phyloP scores from a whole-genome alignment of 2,888 invertebrate genomes.

The Bombylius major region DNA sequence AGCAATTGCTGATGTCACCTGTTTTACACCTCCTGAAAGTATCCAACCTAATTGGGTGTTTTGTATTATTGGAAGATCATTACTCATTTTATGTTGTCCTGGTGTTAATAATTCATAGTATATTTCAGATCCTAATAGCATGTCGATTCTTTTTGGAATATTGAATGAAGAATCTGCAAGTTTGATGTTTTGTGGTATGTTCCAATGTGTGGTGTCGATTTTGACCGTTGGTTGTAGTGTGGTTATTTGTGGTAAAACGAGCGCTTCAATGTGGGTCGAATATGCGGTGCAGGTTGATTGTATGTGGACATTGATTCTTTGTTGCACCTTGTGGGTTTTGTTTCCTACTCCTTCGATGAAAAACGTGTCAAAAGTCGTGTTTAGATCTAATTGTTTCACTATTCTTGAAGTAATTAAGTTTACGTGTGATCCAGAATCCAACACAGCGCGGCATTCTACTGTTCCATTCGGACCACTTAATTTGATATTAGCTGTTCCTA shows the following conservation, averaged over 20 bases:
- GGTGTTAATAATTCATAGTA: background rate
- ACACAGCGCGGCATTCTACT: too few relatives aligned
- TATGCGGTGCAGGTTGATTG: conserved; percentile 1
- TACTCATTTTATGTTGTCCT: background rate
- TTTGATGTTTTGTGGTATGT: conserved; percentile 11
- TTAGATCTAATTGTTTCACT: background rate
- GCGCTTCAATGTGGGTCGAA: conserved; percentile 8
- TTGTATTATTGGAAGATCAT: background rate
- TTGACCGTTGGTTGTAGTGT: conserved; percentile 13
- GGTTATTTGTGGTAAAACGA: conserved; percentile 13
- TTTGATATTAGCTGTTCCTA: background rate
- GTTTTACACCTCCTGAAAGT: background rate
- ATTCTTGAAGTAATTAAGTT: too few relatives aligned
- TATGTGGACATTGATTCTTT: background rate
- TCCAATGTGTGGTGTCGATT: conserved; percentile 6
- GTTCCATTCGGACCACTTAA: background rate
- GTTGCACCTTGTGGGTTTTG: too few relatives aligned
- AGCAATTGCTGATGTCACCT: background rate
- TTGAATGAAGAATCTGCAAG: conserved; percentile 15
- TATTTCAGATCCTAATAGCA: conserved; percentile 14
- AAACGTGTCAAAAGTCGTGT: too few relatives aligned
- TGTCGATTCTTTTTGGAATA: conserved; percentile 11
- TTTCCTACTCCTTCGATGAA: too few relatives aligned
- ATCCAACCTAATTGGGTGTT: background rate
- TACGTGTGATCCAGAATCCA: too few relatives aligned